A percentile compares a stretch with the other conserved stretches of the same genome.
These are phyloP conservation scores for Umimayanthus kanabou DNA, from an alignment of 92 coral and sea anemone genomes.

Conservation along the genomic window DNA sequence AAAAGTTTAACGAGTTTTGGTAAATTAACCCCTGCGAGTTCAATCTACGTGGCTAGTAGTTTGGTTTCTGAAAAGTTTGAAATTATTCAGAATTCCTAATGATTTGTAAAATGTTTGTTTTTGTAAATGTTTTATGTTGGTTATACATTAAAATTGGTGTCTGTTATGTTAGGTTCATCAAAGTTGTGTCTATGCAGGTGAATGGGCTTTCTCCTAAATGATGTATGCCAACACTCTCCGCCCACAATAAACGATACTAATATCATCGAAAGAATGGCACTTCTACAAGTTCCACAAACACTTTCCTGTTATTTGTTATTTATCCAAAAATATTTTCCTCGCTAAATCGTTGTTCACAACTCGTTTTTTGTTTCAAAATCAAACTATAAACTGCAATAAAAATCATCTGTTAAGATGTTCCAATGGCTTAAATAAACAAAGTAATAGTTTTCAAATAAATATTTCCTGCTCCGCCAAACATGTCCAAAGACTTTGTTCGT, in stretches of 20 bases:
- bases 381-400: background rate
- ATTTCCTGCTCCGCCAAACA: background rate
- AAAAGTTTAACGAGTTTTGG: background rate
- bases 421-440: background rate
- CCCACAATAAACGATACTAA: background rate
- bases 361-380: background rate
- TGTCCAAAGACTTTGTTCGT: background rate
- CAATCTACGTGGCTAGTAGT: background rate
- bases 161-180: background rate
- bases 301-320: background rate
- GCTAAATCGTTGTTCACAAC: background rate
- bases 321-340: background rate
- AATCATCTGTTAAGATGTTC: slow-evolving; percentile 1
- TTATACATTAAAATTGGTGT: background rate
- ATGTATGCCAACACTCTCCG: background rate
- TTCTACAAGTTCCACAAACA: background rate
- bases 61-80: background rate
- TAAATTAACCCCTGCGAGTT: background rate
- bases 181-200: background rate
- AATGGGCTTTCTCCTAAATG: background rate
- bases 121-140: background rate
- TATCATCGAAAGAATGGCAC: background rate
- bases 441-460: too few species aligned
- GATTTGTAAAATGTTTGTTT: background rate
- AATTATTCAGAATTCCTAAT: background rate